These are phyloP conservation scores for Ennomos quercinarius DNA, from an alignment of 2,888 invertebrate genomes.

Conservation along the genomic window DNA sequence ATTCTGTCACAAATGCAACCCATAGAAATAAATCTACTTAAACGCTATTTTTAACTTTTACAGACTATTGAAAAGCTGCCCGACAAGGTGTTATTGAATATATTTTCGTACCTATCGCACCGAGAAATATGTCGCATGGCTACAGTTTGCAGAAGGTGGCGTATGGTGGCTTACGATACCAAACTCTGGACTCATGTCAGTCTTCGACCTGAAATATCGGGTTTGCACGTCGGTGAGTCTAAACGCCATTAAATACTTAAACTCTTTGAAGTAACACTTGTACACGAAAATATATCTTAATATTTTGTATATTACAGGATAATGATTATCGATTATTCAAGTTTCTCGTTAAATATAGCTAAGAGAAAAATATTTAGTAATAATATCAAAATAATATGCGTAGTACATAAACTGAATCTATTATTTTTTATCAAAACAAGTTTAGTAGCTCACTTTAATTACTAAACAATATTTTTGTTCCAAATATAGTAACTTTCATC, in stretches of 20 bases:
- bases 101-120: conserved; percentile 97
- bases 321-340: too few relatives aligned
- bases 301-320: too few relatives aligned
- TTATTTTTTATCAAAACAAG: too few relatives aligned
- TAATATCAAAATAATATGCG: too few relatives aligned
- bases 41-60: conserved; percentile 49
- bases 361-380: too few relatives aligned
- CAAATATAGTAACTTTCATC: too few relatives aligned
- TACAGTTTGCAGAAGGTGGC: conserved; percentile 98
- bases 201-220: conserved; percentile 97
- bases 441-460: too few relatives aligned
- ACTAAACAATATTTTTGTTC: too few relatives aligned
- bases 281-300: too few relatives aligned
- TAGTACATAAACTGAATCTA: too few relatives aligned
- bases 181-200: conserved; percentile 98
- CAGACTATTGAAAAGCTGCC: conserved; percentile 98
- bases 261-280: too few relatives aligned
- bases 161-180: conserved; percentile 97
- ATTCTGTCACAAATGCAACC: not conserved
- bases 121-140: conserved; percentile 97
- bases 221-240: conserved; percentile 91
- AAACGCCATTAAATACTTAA: not conserved
- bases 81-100: conserved; percentile 97
- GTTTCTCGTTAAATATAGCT: too few relatives aligned
- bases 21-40: conserved; percentile 2